Percentiles rank a stretch among this genome's conserved stretches.
Evolutionary conservation across 1,140 invertebrate genomes (phyloP).

Genomic region (Drosophila equinoxialis): DNA sequence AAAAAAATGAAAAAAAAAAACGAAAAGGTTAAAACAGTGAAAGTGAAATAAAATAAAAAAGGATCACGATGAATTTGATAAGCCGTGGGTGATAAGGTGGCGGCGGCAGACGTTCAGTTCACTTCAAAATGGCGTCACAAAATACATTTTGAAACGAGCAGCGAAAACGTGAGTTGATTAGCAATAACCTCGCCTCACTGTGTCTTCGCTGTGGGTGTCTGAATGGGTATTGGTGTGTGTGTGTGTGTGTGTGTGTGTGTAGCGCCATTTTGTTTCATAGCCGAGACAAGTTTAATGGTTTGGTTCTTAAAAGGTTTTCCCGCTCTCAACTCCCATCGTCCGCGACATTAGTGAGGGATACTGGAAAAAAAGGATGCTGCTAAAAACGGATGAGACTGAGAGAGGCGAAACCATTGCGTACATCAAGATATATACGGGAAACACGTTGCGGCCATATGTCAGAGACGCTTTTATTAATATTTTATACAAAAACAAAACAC

Average conservation of each 20-base stretch:
- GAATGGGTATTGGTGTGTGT: conserved; percentile 8
- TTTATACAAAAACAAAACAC: conserved; percentile 36
- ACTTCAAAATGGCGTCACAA: conserved; percentile 79
- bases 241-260: conserved; percentile 20
- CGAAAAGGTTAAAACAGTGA: conserved; percentile 9
- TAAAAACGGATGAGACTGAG: background rate
- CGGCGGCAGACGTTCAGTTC: conserved; percentile 53
- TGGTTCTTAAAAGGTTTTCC: conserved; percentile 61
- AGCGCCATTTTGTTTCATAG: conserved; percentile 58
- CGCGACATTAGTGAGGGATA: conserved; percentile 55
- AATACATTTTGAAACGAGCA: conserved; percentile 80
- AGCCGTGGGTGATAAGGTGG: conserved; percentile 67
- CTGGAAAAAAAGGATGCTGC: conserved; percentile 37
- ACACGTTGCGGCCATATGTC: conserved; percentile 68
- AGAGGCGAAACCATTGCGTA: conserved; percentile 1
- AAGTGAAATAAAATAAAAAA: conserved; percentile 33
- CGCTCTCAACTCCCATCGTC: conserved; percentile 29
- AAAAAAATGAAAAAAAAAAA: conserved; percentile 12
- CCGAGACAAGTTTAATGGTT: conserved; percentile 68
- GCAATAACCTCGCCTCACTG: conserved; percentile 55
- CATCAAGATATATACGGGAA: conserved; percentile 58
- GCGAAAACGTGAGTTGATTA: conserved; percentile 81
- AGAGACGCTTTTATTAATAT: conserved; percentile 56
- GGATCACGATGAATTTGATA: conserved; percentile 73
- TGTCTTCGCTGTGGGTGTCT: conserved; percentile 29